Evolutionary conservation across 2,113 vertebrate species (phyloP), one percentile per base, ranked within the genome.

Genomic region (Numida meleagris): DNA sequence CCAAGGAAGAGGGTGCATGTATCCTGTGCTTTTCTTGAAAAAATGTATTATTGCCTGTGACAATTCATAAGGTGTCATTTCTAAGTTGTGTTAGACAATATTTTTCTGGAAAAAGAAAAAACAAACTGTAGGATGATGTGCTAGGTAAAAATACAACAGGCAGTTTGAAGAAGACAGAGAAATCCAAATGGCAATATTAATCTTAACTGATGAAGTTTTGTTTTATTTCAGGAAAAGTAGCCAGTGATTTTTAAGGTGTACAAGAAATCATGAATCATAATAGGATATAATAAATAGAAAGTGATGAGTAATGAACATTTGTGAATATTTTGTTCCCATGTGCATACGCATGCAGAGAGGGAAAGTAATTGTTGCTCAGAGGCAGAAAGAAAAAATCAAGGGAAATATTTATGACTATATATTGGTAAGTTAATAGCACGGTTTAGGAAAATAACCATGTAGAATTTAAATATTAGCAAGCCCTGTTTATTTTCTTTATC

Each of bases 101-200:
- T 57, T 88, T 38, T 84, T 92, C 40, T 73, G 46, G 53, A 78
- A 70, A 53, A 90, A 93, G 71, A 65, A 53, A 86, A 94, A 92
- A 83, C 29, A 92, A 79, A 70, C 15, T 25, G 6, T 68, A 70
- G 36, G 17, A 51, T 90, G 82, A 78, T 53, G 17, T 78, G 18
- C 58, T 61, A 25, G 46, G 51, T 71, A 12, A 91, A 86, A 83
- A 65, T 65, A 43, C 81, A 66, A 62, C 78, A 36, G 25, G n/a
- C n/a, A 92, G 48, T 92, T 90, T 85, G 24, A 65, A 63, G 62
- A 90, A 95, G 92, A 72, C 43, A 93, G 66, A 81, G 23, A 83
- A 86, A 89, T 76, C 25, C 59, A 78, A 86, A 82, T 61, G 66
- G 34, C 57, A 68, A 10, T 76, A 80, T 70, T 92, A 86, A 84